Conservation (phyloP, 2,797 vertebrate species). For the Antennarius maculatus region DNA sequence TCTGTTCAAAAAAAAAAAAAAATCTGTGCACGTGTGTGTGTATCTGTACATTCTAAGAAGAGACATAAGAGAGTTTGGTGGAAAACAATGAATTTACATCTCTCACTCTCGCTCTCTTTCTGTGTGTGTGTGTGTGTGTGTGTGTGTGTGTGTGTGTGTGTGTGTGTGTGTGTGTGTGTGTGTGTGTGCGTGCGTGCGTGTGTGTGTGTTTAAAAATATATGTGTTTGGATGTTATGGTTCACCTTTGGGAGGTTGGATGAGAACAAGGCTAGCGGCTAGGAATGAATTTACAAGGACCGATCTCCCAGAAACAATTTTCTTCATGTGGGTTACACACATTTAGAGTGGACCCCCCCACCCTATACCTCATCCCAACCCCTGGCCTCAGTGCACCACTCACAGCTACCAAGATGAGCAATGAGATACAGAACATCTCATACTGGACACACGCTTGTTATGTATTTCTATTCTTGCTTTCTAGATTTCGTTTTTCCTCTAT, state of each 20-base stretch:
- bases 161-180: neutral
- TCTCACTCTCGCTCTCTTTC: too few relatives aligned
- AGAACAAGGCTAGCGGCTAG: conserved; percentile 67
- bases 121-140: neutral
- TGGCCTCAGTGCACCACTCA: conserved; percentile 62
- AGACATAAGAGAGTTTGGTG: neutral
- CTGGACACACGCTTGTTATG: conserved; percentile 74
- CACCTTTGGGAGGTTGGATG: conserved; percentile 75
- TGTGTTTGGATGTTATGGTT: conserved; percentile 69
- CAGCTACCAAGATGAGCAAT: conserved; percentile 65
- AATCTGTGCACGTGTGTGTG: neutral
- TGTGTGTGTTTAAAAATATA: conserved; percentile 52
- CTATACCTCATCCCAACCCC: conserved; percentile 41
- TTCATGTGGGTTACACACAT: conserved; percentile 79
- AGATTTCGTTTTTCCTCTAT: conserved; percentile 25
- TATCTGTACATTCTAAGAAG: neutral
- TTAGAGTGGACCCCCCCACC: conserved; percentile 64
- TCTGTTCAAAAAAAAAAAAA: neutral
- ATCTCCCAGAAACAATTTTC: conserved; percentile 78
- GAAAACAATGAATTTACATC: neutral
- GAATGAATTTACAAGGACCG: conserved; percentile 72
- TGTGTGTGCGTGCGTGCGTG: conserved; percentile 3
- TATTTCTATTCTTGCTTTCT: conserved; percentile 67
- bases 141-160: neutral
- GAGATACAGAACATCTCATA: conserved; percentile 73